Conservation (phyloP, 2,888 invertebrate genomes). For the Saturnia japonica region DNA sequence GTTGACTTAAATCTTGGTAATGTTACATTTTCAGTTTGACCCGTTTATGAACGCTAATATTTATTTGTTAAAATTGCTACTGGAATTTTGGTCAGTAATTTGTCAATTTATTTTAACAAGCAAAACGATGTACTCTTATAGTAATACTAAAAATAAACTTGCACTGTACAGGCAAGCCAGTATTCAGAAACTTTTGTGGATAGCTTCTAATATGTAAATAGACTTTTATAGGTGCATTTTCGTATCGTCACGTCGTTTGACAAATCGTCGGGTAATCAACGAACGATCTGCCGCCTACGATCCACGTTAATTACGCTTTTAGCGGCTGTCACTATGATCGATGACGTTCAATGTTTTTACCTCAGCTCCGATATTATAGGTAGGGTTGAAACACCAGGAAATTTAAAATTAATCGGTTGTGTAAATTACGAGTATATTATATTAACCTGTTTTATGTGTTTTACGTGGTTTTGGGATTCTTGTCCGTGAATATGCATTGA, state of each 20-base stretch:
- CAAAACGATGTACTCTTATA: no score
- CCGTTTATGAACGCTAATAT: no score
- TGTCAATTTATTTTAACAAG: no score
- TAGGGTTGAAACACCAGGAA: background rate
- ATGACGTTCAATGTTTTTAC: background rate
- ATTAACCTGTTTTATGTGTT: background rate
- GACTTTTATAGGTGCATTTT: background rate
- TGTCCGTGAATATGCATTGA: background rate
- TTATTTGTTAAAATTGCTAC: no score
- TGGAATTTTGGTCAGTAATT: no score
- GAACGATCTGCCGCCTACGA: background rate
- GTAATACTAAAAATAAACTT: no score
- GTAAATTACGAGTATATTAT: background rate
- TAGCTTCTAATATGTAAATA: background rate
- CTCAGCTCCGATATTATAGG: background rate
- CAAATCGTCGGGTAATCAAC: no score
- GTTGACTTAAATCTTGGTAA: no score
- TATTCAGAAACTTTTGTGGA: background rate
- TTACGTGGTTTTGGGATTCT: background rate
- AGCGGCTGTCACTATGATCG: constrained; percentile 2
- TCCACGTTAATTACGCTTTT: constrained; percentile 3
- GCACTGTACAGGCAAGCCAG: background rate
- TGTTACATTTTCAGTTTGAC: no score
- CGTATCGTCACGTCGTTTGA: background rate
- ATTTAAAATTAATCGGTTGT: background rate